These are phyloP conservation scores for Eucriotettix oculatus DNA, from an alignment of 2,888 invertebrate genomes.

Conservation along the genomic window DNA sequence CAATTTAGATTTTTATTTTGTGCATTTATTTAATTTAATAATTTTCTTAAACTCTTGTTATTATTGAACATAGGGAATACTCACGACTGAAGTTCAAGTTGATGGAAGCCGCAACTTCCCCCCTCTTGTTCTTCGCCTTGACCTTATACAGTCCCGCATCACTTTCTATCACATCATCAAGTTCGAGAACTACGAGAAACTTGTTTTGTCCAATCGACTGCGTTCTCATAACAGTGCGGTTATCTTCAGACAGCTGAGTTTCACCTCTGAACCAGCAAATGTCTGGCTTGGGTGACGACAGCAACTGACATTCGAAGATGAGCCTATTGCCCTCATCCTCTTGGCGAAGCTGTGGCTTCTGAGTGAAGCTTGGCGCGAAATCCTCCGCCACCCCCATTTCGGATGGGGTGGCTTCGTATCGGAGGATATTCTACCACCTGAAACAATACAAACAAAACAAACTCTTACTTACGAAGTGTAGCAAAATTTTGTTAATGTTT, in stretches of 20 bases:
- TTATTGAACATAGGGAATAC: conserved; percentile 27
- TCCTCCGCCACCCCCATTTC: conserved; percentile 77
- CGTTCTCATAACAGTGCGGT: conserved; percentile 73
- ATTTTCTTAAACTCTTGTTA: too few relatives aligned
- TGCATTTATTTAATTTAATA: too few relatives aligned
- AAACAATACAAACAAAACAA: too few relatives aligned
- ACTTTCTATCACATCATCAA: conserved; percentile 90
- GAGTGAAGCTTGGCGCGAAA: conserved; percentile 95
- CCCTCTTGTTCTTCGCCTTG: conserved; percentile 91
- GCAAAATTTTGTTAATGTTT: too few relatives aligned
- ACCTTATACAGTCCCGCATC: conserved; percentile 95
- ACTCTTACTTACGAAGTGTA: too few relatives aligned
- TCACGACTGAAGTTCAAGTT: conserved; percentile 96
- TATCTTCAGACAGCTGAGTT: conserved; percentile 66
- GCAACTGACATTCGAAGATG: conserved; percentile 83
- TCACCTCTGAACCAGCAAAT: conserved; percentile 87
- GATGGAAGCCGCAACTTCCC: conserved; percentile 92
- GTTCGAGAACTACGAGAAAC: conserved; percentile 78
- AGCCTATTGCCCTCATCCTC: conserved; percentile 92
- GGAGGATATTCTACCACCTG: not conserved
- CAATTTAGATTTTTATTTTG: too few relatives aligned
- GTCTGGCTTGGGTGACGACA: conserved; percentile 76
- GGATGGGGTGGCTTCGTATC: conserved; percentile 5
- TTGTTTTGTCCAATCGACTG: conserved; percentile 73
- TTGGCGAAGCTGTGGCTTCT: conserved; percentile 91